phyloP scores from a whole-genome alignment of 2,888 invertebrate genomes.

The Cyaniris semiargus region DNA sequence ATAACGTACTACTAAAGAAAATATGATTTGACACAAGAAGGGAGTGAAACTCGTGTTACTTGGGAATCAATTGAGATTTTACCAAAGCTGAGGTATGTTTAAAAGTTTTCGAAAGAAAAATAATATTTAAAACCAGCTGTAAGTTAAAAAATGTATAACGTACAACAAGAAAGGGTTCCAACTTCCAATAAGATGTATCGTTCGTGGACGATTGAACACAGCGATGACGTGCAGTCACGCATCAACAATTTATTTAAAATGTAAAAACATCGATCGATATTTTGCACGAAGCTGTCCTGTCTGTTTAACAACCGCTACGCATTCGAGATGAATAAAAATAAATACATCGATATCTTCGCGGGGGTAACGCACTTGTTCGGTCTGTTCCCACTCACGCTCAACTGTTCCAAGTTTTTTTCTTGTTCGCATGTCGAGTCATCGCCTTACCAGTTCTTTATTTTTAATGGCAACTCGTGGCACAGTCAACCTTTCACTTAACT shows the following conservation, averaged over 20 bases:
- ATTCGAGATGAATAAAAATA: constrained; percentile 65
- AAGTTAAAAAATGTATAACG: background rate
- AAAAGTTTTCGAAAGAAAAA: background rate
- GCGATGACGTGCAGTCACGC: constrained; percentile 35
- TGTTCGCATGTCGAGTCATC: constrained; percentile 70
- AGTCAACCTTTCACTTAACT: constrained; percentile 65
- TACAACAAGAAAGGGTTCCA: constrained; percentile 23
- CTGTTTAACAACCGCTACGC: constrained; percentile 49
- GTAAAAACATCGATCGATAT: constrained; percentile 36
- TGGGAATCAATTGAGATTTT: no score
- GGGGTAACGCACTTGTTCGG: constrained; percentile 79
- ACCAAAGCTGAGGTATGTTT: no score
- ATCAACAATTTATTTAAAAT: constrained; percentile 35
- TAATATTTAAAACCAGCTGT: background rate
- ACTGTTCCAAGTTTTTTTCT: constrained; percentile 53
- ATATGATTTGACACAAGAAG: no score
- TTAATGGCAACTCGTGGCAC: constrained; percentile 63
- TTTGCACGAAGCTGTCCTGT: constrained; percentile 31
- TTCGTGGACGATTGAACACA: constrained; percentile 34
- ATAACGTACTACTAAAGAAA: background rate
- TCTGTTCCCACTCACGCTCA: constrained; percentile 62
- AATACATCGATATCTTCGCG: constrained; percentile 69
- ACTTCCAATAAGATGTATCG: constrained; percentile 21
- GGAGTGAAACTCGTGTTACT: no score
- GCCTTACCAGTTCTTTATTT: constrained; percentile 68